Base-by-base conservation (phyloP, 2,113 vertebrate genomes). In the Salvelinus sp. region DNA sequence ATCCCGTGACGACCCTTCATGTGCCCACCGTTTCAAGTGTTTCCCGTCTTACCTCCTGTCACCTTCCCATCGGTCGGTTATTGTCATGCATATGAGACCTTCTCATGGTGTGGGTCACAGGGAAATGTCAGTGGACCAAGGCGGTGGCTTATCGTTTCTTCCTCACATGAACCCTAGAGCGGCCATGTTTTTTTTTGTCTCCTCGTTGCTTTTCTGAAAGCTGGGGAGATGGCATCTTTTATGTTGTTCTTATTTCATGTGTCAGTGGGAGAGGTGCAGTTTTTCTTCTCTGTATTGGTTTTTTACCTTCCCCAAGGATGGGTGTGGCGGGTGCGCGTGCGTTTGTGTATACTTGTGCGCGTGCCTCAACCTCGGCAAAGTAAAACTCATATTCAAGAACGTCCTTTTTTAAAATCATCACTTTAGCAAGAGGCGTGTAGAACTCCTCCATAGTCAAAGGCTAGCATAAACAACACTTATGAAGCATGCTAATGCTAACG, bases 81-180 rank as follows among this genome's bases (percentile, higher is more conserved):
- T 91, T 90, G 86, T 90, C 83, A 88, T 89, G 90, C 80, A 84
- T 83, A 87, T 88, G 65, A 60, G 57, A 69, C 74, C 73, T 82
- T 79, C 60, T 23, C n/a, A 68, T 38, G 58, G 7, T 38, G 63
- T 28, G 65, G 75, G 73, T 68, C 86, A 58, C 22, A n/a, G 10
- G 23, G 44, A 86, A 89, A 87, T 88, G 83, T 86, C 87, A 91
- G 44, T 69, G 73, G 85, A 77, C 70, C 50, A 64, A 77, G 82
- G 74, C 62, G 62, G 20, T 22, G 72, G 25, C 6, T 86, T 82
- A 82, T 73, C 70, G 2, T 63, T 22, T 63, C 60, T 9, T 63
- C n/a, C n/a, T 16, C n/a, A 63, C n/a, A 63, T 62, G 38, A 79
- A 33, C 54, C 78, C 57, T 48, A 75, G 69, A 18, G 50, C 16